Evolutionary conservation across 2,797 vertebrate genomes (phyloP), one percentile per base, ranked within the genome.

Genomic region (Danio tinwini): DNA sequence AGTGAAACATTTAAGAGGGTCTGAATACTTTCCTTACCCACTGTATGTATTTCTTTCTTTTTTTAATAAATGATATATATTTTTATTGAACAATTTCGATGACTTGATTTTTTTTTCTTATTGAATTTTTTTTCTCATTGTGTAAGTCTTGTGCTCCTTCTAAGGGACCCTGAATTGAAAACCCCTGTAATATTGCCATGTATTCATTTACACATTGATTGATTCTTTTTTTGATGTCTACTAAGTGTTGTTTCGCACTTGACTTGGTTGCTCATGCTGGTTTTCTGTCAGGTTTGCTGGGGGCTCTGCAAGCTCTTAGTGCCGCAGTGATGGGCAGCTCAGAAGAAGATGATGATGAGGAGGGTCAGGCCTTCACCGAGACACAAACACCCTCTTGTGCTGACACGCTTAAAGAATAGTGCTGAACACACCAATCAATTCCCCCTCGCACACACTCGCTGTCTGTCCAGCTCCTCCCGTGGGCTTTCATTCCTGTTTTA

Each of bases 241-340:
- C 17, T 47, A 17, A 29, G 21, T 73, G 53, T 58, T 47, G 11
- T 47, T 45, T 47, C 11, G 1, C 19, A 40, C 61, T 76, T 76
- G 61, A 42, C 37, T 76, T 55, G 19, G 9, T 77, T 59, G 13
- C 17, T 67, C 40, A 11, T 44, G 19, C 53, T 70, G 45, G 45
- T 50, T 29, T 37, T 71, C 65, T 78, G 29, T 44, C 58, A 80
- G 77, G 88, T 73, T 91, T 97, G 86, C 88, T 97, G 52, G 91
- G 93, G 61, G 93, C 94, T 83, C 93, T 97, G 67, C 94, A 94
- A 64, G 86, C 88, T 77, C 92, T 97, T 64, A 95, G 94, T 65
- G 92, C 93, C 17, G 91, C 92, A 39, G 93, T 96, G 81, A 88
- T 93, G 76, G 89, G 89, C 83, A 95, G 94, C 83, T 93, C 92